Conservation (phyloP, 2,113 vertebrate species). For the Nibea coibor region DNA sequence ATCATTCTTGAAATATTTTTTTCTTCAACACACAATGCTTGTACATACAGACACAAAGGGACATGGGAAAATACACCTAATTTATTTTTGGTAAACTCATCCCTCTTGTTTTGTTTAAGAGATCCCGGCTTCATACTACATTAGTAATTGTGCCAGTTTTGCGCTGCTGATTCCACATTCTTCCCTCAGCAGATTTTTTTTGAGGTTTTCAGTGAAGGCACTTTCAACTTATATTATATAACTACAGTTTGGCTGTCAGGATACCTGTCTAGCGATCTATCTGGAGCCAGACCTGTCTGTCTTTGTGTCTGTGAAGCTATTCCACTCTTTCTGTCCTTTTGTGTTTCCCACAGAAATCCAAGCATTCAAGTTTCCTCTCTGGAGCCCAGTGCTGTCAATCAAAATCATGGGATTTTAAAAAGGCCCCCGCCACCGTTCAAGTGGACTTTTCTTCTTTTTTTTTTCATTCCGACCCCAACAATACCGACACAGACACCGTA, state of each 20-base stretch:
- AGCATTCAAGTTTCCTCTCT: slow-evolving; percentile 68
- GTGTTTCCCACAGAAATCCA: slow-evolving; percentile 69
- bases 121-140: neutral
- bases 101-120: neutral
- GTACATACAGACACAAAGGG: neutral
- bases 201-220: slow-evolving; percentile 13
- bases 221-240: slow-evolving; percentile 64
- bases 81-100: neutral
- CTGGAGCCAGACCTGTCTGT: slow-evolving; percentile 68
- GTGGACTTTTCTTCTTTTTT: slow-evolving; percentile 22
- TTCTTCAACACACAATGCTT: slow-evolving; percentile 13
- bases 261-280: slow-evolving; percentile 46
- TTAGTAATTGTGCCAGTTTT: slow-evolving; percentile 7
- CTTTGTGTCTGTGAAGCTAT: slow-evolving; percentile 46
- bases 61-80: neutral
- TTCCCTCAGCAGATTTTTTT: slow-evolving; percentile 5
- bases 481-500: slow-evolving; percentile 55
- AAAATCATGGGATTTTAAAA: slow-evolving; percentile 64
- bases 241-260: slow-evolving; percentile 44
- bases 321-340: slow-evolving; percentile 50
- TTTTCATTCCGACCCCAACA: slow-evolving; percentile 61
- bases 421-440: slow-evolving; percentile 30
- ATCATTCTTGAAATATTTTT: neutral
- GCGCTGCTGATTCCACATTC: slow-evolving; percentile 16
- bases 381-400: slow-evolving; percentile 72